Conservation (phyloP, 2,888 invertebrate species). For the Archips crataeganus region DNA sequence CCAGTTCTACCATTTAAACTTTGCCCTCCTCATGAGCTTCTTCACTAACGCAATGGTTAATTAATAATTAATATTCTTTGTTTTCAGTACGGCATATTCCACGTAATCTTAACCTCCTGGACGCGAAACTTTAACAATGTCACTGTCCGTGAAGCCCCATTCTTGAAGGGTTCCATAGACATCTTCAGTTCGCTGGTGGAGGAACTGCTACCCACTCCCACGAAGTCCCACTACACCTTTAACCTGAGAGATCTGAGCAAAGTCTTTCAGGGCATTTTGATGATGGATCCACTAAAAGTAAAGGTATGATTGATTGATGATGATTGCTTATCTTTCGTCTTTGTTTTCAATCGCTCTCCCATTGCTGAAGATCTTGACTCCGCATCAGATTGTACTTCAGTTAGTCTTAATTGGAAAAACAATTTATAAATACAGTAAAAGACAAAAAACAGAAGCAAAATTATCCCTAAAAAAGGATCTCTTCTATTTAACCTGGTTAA, state of each 20-base stretch:
- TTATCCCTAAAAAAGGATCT: too few relatives aligned
- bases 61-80: background rate
- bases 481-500: too few relatives aligned
- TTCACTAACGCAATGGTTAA: background rate
- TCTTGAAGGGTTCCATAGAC: constrained; percentile 88
- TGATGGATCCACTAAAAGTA: constrained; percentile 88
- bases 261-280: constrained; percentile 92
- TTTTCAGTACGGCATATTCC: constrained; percentile 85
- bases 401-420: too few relatives aligned
- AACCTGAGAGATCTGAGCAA: constrained; percentile 95
- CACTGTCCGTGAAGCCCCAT: constrained; percentile 68
- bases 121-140: constrained; percentile 71
- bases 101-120: constrained; percentile 90
- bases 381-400: too few relatives aligned
- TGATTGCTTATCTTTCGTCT: background rate
- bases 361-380: too few relatives aligned
- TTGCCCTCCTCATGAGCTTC: background rate
- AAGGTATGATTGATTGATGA: constrained; percentile 71
- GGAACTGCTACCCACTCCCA: constrained; percentile 93
- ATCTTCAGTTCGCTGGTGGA: constrained; percentile 88
- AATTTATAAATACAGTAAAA: too few relatives aligned
- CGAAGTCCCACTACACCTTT: constrained; percentile 96
- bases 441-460: too few relatives aligned
- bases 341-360: too few relatives aligned
- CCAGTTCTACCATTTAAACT: background rate